These are phyloP conservation scores for Apostichopus leukothele DNA, from an alignment of 53 echinoderm and acorn worm species.

Conservation along the genomic window DNA sequence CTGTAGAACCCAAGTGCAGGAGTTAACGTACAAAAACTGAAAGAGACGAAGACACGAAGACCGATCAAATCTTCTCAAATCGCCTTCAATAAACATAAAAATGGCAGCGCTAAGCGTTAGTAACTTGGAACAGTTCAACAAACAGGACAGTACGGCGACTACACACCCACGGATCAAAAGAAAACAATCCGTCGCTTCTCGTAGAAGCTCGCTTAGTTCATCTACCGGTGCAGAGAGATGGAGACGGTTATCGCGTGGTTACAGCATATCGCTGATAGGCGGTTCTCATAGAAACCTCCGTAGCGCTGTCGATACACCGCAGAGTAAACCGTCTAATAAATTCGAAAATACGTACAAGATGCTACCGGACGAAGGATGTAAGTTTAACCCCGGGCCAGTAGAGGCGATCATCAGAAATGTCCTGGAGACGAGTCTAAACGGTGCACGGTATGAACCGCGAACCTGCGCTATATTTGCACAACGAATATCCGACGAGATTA, in stretches of 20 bases:
- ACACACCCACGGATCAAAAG: conserved; percentile 37
- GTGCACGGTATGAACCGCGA: conserved; percentile 77
- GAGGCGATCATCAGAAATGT: conserved; percentile 59
- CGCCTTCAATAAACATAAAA: not conserved
- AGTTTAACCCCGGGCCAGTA: conserved; percentile 57
- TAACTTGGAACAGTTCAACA: conserved; percentile 78
- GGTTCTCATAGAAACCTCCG: conserved; percentile 61
- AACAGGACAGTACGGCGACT: conserved; percentile 54
- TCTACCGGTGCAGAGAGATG: conserved; percentile 71
- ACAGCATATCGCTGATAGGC: conserved; percentile 61
- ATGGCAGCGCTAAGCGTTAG: conserved; percentile 62
- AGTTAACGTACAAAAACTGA: too few relatives aligned
- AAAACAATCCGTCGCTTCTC: conserved; percentile 67
- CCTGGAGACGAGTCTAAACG: conserved; percentile 69
- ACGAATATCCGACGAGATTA: conserved; percentile 85
- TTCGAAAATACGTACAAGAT: conserved; percentile 93
- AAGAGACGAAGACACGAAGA: too few relatives aligned
- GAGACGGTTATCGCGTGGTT: conserved; percentile 75
- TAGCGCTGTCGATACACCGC: conserved; percentile 59
- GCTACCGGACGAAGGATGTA: conserved; percentile 74
- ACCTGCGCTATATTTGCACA: conserved; percentile 81
- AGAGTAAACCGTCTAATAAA: conserved; percentile 56
- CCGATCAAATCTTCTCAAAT: too few relatives aligned
- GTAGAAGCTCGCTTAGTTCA: conserved; percentile 67
- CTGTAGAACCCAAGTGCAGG: too few relatives aligned